phyloP scores from a whole-genome alignment of 1,140 invertebrate genomes.

The Holcopasites calliopsidis region DNA sequence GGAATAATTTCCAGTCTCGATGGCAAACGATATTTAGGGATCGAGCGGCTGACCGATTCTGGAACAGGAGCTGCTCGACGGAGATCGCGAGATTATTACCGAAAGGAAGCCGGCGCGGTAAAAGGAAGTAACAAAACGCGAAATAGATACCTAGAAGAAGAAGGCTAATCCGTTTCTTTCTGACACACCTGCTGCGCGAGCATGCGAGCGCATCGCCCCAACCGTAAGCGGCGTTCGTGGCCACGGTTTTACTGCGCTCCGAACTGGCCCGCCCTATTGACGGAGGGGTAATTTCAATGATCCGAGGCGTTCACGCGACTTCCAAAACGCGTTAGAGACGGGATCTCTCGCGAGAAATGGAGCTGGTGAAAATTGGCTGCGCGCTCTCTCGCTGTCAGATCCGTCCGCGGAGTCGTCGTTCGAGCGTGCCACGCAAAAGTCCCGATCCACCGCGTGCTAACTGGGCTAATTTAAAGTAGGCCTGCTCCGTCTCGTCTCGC shows the following conservation, averaged over 20 bases:
- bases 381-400: conserved; percentile 69
- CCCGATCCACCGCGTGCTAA: conserved; percentile 60
- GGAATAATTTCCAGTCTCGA: no score
- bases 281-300: not conserved
- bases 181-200: conserved; percentile 48
- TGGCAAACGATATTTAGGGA: not conserved
- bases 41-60: conserved; percentile 22
- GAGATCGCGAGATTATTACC: conserved; percentile 58
- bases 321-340: conserved; percentile 7
- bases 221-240: not conserved
- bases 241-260: not conserved
- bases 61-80: conserved; percentile 41
- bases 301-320: not conserved
- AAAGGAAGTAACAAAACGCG: conserved; percentile 53
- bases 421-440: conserved; percentile 71
- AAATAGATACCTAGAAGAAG: conserved; percentile 41
- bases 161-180: conserved; percentile 52
- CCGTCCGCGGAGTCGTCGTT: conserved; percentile 58
- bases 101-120: conserved; percentile 54
- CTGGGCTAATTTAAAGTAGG: conserved; percentile 71
- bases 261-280: conserved; percentile 5
- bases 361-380: conserved; percentile 59
- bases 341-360: conserved; percentile 2
- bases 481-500: conserved; percentile 57
- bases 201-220: conserved; percentile 44